Evolutionary conservation across 2,113 vertebrate genomes (phyloP), one percentile per base, ranked within the genome.

Genomic region (Mus spicilegus): DNA sequence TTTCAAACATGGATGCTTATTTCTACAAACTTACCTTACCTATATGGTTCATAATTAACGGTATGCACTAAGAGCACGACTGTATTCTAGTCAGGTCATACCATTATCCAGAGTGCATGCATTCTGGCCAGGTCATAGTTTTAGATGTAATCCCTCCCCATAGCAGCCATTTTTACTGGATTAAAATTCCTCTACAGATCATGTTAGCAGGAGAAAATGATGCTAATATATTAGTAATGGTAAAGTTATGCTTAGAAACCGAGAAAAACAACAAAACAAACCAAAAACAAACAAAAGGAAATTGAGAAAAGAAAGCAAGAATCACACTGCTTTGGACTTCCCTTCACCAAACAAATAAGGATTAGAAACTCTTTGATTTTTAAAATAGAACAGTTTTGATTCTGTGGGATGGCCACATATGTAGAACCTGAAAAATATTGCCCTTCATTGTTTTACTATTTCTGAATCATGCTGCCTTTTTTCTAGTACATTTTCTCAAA

Each of bases 401-500:
- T 86, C 87, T 91, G 28, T 81, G 54, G 58, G 93, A 42, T 33
- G 30, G 65, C 80, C 19, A 94, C 65, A 63, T 63, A 63, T 78
- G 77, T 51, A 51, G 65, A 93, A 86, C 24, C 26, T 81, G 75
- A 81, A 86, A 96, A 94, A 76, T 80, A 84, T 86, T 92, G 67
- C 20, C 17, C 73, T 90, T 95, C 92, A 49, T 70, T 86, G 80
- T 61, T 90, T 73, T 95, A 91, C 93, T 94, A 96, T 96, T 97
- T 97, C 33, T 93, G 90, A 94, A 88, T 56, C 58, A 51, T 42
- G 56, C 5, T 87, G 51, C 56, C 81, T n/a, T 76, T 63, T 78
- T 46, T 16, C n/a, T 58, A 49, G 93, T 56, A 7, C 30, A 56
- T 96, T 93, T 97, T 85, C 69, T 82, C 70, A 39, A 92, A 96